Percentiles rank a stretch among this genome's conserved stretches.
phyloP scores from a whole-genome alignment of 2,888 invertebrate species.

The Monochamus alternatus region DNA sequence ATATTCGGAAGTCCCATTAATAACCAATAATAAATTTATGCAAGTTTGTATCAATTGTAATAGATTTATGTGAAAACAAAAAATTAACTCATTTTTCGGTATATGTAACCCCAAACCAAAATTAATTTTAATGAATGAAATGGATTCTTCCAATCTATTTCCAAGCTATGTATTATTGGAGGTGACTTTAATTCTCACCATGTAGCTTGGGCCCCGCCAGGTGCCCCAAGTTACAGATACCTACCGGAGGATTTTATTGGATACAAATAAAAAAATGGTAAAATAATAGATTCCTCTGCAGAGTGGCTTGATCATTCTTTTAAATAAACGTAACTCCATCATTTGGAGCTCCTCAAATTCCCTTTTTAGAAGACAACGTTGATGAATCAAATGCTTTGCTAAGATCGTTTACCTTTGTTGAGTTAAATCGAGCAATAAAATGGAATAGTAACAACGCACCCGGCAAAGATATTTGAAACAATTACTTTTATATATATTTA shows the following conservation, averaged over 20 bases:
- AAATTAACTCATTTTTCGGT: neutral
- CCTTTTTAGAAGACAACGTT: neutral
- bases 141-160: neutral
- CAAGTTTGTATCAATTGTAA: neutral
- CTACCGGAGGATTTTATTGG: neutral
- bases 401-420: neutral
- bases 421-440: neutral
- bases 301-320: neutral
- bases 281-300: too few relatives aligned
- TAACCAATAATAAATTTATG: conserved; percentile 3
- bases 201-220: neutral
- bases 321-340: neutral
- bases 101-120: neutral
- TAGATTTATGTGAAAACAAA: neutral
- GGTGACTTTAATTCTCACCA: too few relatives aligned
- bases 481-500: too few relatives aligned
- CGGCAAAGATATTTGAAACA: neutral
- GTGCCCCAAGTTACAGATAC: neutral
- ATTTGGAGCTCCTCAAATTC: neutral
- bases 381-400: neutral
- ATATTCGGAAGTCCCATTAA: neutral
- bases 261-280: neutral
- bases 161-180: neutral
- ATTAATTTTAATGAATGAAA: neutral
- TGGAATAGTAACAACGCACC: neutral